Percentiles rank a stretch among this genome's conserved stretches.
Evolutionary conservation across 2,888 invertebrate genomes (phyloP).

Genomic region (Cremastinae sp.): DNA sequence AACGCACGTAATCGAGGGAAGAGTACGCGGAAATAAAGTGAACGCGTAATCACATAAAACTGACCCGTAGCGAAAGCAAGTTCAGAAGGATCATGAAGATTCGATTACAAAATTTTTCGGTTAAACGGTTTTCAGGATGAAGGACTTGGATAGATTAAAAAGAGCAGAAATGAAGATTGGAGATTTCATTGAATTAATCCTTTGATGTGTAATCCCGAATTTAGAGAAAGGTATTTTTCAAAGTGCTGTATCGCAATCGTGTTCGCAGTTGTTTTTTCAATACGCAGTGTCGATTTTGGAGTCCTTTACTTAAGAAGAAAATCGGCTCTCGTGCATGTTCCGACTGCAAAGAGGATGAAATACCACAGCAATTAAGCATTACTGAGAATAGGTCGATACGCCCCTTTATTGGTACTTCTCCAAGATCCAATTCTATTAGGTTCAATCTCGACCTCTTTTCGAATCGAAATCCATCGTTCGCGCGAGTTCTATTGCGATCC

Average conservation of each 20-base stretch:
- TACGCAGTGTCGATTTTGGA: too few relatives aligned
- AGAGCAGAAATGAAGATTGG: neutral
- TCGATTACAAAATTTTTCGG: neutral
- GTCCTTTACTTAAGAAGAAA: too few relatives aligned
- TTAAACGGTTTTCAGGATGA: neutral
- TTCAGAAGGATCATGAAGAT: neutral
- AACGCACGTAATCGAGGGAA: neutral
- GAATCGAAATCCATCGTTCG: slow-evolving; percentile 53
- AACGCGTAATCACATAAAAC: slow-evolving; percentile 1
- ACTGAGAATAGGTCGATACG: slow-evolving; percentile 71
- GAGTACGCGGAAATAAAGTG: slow-evolving; percentile 3
- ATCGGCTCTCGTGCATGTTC: slow-evolving; percentile 54
- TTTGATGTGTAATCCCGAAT: too few relatives aligned
- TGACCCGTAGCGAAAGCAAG: neutral
- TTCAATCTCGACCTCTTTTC: slow-evolving; percentile 63
- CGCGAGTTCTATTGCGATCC: slow-evolving; percentile 53
- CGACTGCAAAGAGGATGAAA: slow-evolving; percentile 69
- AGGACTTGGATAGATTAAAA: neutral
- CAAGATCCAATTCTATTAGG: slow-evolving; percentile 76
- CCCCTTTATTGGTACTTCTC: slow-evolving; percentile 78
- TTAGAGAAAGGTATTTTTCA: too few relatives aligned
- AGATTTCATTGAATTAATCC: too few relatives aligned
- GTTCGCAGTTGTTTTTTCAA: neutral
- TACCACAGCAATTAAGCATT: slow-evolving; percentile 78
- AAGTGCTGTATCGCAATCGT: too few relatives aligned